Percentiles rank a stretch among this genome's conserved stretches.
Evolutionary conservation across 2,797 vertebrate genomes (phyloP).

Genomic region (Rhinella marina): DNA sequence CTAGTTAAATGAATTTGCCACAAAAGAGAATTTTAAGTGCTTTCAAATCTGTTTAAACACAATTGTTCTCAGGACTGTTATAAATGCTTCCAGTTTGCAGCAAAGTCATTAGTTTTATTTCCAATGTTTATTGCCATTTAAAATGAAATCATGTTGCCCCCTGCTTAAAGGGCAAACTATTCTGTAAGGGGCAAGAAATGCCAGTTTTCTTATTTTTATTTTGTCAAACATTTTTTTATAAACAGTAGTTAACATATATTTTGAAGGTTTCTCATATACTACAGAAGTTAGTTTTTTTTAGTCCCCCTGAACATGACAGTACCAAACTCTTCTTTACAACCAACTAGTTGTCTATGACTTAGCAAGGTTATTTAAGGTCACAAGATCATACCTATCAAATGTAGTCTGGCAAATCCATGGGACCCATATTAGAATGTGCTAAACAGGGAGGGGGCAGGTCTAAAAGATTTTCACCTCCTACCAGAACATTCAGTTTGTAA

Average conservation of each 20-base stretch:
- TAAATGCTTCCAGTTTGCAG: constrained; percentile 58
- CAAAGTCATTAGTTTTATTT: constrained; percentile 56
- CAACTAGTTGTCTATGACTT: constrained; percentile 40
- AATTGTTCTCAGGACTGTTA: constrained; percentile 54
- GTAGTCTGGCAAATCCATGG: constrained; percentile 34
- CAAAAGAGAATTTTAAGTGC: constrained; percentile 58
- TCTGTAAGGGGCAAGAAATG: constrained; percentile 7
- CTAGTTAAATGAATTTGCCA: constrained; percentile 61
- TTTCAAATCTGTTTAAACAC: constrained; percentile 56
- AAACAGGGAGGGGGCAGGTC: not conserved
- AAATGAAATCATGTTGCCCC: constrained; percentile 33
- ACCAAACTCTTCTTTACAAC: constrained; percentile 50
- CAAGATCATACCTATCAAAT: constrained; percentile 59
- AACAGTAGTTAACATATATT: not conserved
- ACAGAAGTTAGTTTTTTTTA: constrained; percentile 39
- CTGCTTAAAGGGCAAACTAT: constrained; percentile 7
- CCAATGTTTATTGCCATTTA: constrained; percentile 50
- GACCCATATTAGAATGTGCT: constrained; percentile 32
- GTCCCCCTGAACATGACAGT: constrained; percentile 36
- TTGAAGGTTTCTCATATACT: constrained; percentile 30
- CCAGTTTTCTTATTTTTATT: not conserved
- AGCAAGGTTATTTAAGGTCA: constrained; percentile 63
- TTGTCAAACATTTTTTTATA: not conserved
- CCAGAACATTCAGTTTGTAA: not conserved
- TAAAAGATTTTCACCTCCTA: not conserved